A percentile compares a stretch with the other conserved stretches of the same genome.
Evolutionary conservation across 2,888 invertebrate species (phyloP).

Genomic region (Tethea ocularis): DNA sequence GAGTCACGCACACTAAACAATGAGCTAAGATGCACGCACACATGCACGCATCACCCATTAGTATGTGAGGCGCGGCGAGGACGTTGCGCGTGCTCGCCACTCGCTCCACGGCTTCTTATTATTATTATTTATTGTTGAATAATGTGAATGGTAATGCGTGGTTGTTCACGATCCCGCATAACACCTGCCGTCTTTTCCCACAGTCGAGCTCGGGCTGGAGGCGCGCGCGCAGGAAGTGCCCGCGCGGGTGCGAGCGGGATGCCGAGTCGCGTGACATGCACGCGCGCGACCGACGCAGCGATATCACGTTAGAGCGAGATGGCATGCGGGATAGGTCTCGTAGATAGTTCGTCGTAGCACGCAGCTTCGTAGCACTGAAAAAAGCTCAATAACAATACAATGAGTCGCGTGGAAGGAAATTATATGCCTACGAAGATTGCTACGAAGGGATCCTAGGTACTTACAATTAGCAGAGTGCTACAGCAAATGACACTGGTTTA

Average conservation of each 20-base stretch:
- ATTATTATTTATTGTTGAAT: conserved; percentile 84
- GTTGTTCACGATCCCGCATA: conserved; percentile 84
- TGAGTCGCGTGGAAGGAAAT: not conserved
- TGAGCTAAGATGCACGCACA: conserved; percentile 52
- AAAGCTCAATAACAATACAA: not conserved
- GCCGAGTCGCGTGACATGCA: conserved; percentile 63
- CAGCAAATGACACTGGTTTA: not conserved
- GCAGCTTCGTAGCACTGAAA: conserved; percentile 25
- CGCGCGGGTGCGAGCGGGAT: conserved; percentile 69
- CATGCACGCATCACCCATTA: conserved; percentile 61
- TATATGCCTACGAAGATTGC: not conserved
- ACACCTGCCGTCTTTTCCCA: conserved; percentile 86
- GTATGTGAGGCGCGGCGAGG: conserved; percentile 68
- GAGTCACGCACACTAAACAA: conserved; percentile 31
- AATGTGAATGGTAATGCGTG: conserved; percentile 84
- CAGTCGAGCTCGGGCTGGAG: conserved; percentile 72
- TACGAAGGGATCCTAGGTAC: not conserved
- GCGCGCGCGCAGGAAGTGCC: conserved; percentile 73
- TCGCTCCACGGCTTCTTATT: conserved; percentile 82
- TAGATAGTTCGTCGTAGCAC: conserved; percentile 38
- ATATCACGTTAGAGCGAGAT: conserved; percentile 49
- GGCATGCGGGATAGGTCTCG: conserved; percentile 43
- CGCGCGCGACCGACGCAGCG: conserved; percentile 58
- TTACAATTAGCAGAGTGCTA: not conserved
- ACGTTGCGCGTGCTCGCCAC: conserved; percentile 81